phyloP scores from a whole-genome alignment of 1,140 invertebrate species.

The Dysdera silvatica region DNA sequence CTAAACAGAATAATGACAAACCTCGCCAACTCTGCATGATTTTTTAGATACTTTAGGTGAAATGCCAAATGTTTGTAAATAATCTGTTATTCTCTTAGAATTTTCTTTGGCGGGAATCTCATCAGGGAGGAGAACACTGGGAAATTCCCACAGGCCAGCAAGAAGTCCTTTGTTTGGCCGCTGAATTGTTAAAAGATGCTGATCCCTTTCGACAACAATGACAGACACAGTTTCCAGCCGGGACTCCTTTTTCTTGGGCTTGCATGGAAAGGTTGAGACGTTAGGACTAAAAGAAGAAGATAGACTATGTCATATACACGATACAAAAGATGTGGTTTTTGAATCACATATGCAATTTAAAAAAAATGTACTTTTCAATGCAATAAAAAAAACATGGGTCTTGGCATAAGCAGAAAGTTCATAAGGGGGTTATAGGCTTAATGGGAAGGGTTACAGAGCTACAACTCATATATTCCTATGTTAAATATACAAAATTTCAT shows the following conservation, averaged over 20 bases:
- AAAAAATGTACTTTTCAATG: too few relatives aligned
- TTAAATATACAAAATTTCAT: too few relatives aligned
- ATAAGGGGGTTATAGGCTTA: too few relatives aligned
- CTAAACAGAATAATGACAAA: background rate
- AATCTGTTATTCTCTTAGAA: too few relatives aligned
- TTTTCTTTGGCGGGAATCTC: background rate
- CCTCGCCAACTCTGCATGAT: constrained; percentile 18
- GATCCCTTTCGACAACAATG: constrained; percentile 3
- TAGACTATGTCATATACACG: too few relatives aligned
- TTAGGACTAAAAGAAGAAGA: constrained; percentile 17
- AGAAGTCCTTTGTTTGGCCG: constrained; percentile 15
- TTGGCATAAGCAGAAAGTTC: too few relatives aligned
- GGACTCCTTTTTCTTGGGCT: constrained; percentile 10
- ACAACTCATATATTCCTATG: too few relatives aligned
- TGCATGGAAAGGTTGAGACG: constrained; percentile 7
- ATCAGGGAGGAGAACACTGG: constrained; percentile 1
- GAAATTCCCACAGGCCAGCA: constrained; percentile 21
- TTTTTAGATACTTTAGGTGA: too few relatives aligned
- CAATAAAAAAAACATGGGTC: too few relatives aligned
- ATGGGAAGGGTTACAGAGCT: too few relatives aligned
- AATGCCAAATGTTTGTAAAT: constrained; percentile 9
- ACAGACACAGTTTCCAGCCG: constrained; percentile 10
- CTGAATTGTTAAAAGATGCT: background rate
- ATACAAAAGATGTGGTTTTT: too few relatives aligned
- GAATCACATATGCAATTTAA: too few relatives aligned